A percentile compares a stretch with the other conserved stretches of the same genome.
These are phyloP conservation scores for Suillia variegata DNA, from an alignment of 2,888 invertebrate genomes.

Conservation along the genomic window DNA sequence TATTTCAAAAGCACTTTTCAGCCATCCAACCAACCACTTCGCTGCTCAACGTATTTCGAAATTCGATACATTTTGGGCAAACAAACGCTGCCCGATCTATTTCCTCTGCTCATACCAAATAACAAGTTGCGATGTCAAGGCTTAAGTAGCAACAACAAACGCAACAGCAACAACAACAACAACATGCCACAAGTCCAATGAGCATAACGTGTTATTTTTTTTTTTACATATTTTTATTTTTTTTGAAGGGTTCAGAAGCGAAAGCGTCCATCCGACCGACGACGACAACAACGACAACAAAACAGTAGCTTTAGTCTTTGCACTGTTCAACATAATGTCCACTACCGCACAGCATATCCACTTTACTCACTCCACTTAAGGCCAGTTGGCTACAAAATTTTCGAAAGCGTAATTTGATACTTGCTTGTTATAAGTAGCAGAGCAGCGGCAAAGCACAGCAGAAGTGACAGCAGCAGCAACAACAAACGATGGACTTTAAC, in stretches of 20 bases:
- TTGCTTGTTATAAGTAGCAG: conserved; percentile 18
- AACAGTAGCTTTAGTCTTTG: too few relatives aligned
- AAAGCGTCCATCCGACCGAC: not conserved
- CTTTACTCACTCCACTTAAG: not conserved
- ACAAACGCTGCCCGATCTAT: not conserved
- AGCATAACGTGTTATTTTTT: conserved; percentile 41
- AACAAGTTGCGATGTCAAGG: conserved; percentile 5
- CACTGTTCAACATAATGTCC: too few relatives aligned
- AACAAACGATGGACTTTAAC: not conserved
- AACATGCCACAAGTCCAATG: conserved; percentile 45
- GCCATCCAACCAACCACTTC: not conserved
- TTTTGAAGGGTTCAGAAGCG: not conserved
- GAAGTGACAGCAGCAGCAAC: not conserved
- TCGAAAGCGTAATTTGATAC: conserved; percentile 33
- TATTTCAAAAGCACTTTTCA: too few relatives aligned
- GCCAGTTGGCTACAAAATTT: conserved; percentile 11
- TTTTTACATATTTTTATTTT: too few relatives aligned
- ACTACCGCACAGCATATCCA: too few relatives aligned
- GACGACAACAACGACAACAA: too few relatives aligned
- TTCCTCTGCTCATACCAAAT: not conserved
- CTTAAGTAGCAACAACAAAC: not conserved
- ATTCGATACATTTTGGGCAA: not conserved
- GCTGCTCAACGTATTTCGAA: not conserved
- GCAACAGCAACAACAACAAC: conserved; percentile 22
- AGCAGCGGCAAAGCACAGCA: conserved; percentile 4